phyloP scores from a whole-genome alignment of 2,888 invertebrate genomes.

The Limenitis camilla region DNA sequence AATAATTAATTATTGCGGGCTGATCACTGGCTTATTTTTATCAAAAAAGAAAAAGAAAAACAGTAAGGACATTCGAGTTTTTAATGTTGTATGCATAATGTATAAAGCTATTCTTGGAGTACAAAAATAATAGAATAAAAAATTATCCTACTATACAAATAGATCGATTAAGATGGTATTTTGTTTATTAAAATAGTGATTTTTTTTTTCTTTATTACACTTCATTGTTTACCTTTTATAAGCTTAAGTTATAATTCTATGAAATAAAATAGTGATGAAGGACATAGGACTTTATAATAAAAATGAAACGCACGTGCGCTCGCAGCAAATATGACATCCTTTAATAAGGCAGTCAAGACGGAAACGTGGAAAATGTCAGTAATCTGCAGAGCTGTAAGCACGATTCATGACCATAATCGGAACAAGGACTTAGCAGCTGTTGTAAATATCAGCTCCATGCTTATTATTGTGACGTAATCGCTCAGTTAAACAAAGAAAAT shows the following conservation, averaged over 20 bases:
- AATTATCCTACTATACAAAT: too few relatives aligned
- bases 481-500: constrained; percentile 64
- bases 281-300: constrained; percentile 30
- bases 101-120: too few relatives aligned
- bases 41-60: too few relatives aligned
- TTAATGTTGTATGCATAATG: too few relatives aligned
- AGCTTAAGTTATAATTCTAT: constrained; percentile 17
- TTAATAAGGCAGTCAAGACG: constrained; percentile 65
- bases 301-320: constrained; percentile 48
- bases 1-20: too few relatives aligned
- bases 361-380: constrained; percentile 72
- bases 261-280: constrained; percentile 26
- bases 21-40: too few relatives aligned
- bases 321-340: constrained; percentile 57
- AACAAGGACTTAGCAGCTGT: constrained; percentile 71
- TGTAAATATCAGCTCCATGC: constrained; percentile 65
- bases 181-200: too few relatives aligned
- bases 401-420: constrained; percentile 71
- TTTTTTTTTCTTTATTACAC: constrained; percentile 1
- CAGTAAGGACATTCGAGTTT: too few relatives aligned
- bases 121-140: too few relatives aligned
- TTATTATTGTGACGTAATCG: constrained; percentile 68
- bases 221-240: constrained; percentile 23
- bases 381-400: constrained; percentile 62
- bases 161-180: too few relatives aligned